Percentiles rank a stretch among this genome's conserved stretches.
Conservation (phyloP, 2,797 vertebrate species). For the Rhinichthys osculus region DNA sequence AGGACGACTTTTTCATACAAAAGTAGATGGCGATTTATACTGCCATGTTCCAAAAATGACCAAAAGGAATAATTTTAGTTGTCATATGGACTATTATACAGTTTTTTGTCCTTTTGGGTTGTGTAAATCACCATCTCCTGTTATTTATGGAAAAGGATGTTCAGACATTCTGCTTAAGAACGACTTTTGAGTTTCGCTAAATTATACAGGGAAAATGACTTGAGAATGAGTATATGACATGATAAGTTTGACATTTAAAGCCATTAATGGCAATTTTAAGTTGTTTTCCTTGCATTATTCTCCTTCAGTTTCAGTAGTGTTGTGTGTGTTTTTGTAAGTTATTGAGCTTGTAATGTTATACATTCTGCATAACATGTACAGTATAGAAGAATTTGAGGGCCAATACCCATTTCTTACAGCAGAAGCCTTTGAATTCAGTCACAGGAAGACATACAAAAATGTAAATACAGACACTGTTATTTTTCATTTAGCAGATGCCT, state of each 20-base stretch:
- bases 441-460: background rate
- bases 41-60: background rate
- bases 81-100: background rate
- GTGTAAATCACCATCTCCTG: background rate
- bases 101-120: background rate
- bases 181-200: background rate
- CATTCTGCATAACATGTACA: background rate
- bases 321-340: constrained; percentile 21
- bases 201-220: background rate
- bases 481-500: background rate
- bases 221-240: background rate
- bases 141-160: background rate
- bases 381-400: background rate
- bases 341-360: constrained; percentile 2
- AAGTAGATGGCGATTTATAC: background rate
- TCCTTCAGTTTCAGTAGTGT: background rate
- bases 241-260: background rate
- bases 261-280: background rate
- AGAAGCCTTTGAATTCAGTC: background rate
- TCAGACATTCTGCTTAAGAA: background rate
- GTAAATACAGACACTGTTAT: background rate
- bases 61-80: background rate
- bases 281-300: constrained; percentile 16
- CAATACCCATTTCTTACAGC: background rate
- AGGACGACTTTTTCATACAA: background rate